phyloP scores from a whole-genome alignment of 2,113 vertebrate genomes.

The Tupaia chinensis region DNA sequence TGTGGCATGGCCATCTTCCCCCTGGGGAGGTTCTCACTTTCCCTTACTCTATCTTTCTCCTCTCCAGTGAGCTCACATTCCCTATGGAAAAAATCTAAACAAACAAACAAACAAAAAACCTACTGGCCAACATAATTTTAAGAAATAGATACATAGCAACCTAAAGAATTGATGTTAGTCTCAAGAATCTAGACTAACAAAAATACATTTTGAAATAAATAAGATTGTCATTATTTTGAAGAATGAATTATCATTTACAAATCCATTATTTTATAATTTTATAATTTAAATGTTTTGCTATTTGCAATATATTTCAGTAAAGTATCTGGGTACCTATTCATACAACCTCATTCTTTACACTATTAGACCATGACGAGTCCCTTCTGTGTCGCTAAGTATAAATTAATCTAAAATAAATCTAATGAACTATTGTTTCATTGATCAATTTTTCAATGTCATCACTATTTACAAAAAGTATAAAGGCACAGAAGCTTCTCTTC shows the following conservation, averaged over 20 bases:
- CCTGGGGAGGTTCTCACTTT: too few relatives aligned
- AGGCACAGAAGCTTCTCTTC: background rate
- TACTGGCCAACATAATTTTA: background rate
- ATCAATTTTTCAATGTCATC: constrained; percentile 15
- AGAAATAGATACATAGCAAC: background rate
- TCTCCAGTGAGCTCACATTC: too few relatives aligned
- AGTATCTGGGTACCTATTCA: background rate
- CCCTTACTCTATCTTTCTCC: too few relatives aligned
- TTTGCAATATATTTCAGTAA: constrained; percentile 19
- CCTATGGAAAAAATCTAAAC: too few relatives aligned
- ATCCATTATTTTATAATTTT: background rate
- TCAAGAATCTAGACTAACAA: background rate
- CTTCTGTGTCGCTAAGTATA: background rate
- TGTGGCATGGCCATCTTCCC: too few relatives aligned
- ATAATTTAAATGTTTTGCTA: background rate
- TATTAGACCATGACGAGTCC: background rate
- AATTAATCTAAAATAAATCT: background rate
- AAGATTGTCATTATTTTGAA: background rate
- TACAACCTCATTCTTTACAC: background rate
- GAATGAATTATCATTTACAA: background rate
- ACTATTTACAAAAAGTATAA: background rate
- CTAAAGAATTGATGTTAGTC: background rate
- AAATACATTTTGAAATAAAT: background rate
- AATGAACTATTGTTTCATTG: constrained; percentile 3
- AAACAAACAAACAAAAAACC: too few relatives aligned